A percentile compares a stretch with the other conserved stretches of the same genome.
Evolutionary conservation across 1,140 invertebrate species (phyloP).

Genomic region (Bombus waltoni): DNA sequence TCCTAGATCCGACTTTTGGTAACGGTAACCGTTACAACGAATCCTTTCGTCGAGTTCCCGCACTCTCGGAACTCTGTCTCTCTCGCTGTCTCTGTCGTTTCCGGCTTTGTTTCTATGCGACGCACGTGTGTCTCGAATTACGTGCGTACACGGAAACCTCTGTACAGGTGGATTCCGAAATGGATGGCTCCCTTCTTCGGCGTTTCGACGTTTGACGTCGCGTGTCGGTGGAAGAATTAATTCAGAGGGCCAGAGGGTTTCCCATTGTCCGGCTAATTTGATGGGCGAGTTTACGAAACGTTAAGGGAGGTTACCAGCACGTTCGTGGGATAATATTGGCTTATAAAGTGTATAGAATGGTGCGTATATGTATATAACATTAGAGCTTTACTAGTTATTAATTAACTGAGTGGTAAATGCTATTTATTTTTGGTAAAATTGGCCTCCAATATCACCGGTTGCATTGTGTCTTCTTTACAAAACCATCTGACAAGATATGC

Average conservation of each 20-base stretch:
- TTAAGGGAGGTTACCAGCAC: neutral
- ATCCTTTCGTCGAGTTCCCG: neutral
- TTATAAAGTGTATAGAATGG: too few relatives aligned
- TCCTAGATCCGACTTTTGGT: slow-evolving; percentile 54
- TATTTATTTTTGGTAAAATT: too few relatives aligned
- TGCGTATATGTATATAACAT: too few relatives aligned
- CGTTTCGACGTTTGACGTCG: neutral
- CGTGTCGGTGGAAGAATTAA: neutral
- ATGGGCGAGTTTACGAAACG: neutral
- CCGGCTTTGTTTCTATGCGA: neutral
- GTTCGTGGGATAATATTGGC: neutral
- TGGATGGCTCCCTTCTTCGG: neutral
- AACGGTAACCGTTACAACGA: slow-evolving; percentile 21
- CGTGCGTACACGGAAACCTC: neutral
- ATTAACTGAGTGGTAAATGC: too few relatives aligned
- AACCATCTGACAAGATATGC: too few relatives aligned
- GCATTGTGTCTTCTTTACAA: too few relatives aligned
- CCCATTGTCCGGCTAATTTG: neutral
- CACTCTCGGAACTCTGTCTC: neutral
- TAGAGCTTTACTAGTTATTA: too few relatives aligned
- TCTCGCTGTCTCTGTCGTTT: neutral
- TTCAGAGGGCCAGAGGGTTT: neutral
- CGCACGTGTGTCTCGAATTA: neutral
- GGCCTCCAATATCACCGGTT: too few relatives aligned
- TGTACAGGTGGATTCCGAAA: neutral